Conservation (phyloP, 2,888 invertebrate genomes). For the Scrobipalpa costella region DNA sequence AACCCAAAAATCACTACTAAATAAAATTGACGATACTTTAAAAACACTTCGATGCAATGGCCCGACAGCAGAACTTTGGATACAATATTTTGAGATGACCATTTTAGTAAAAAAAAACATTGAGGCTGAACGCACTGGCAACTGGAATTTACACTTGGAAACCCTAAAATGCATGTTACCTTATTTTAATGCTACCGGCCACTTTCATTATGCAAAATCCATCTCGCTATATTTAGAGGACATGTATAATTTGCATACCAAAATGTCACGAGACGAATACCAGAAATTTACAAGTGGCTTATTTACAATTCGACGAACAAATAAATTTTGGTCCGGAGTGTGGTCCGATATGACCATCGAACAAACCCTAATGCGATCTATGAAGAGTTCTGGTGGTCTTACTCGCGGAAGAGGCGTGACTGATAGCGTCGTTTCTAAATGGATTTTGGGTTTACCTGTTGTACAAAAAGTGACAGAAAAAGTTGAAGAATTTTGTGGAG, state of each 20-base stretch:
- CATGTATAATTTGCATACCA: conserved; percentile 44
- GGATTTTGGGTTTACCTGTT: conserved; percentile 3
- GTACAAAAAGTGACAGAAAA: conserved; percentile 2
- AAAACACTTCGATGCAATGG: conserved; percentile 35
- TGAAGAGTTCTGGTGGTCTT: conserved; percentile 18
- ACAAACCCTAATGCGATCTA: conserved; percentile 21
- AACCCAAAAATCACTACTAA: neutral
- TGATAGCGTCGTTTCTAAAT: conserved; percentile 14
- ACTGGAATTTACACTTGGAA: conserved; percentile 42
- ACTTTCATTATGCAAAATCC: conserved; percentile 37
- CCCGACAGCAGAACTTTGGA: conserved; percentile 46
- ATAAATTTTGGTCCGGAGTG: conserved; percentile 38
- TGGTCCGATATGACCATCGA: conserved; percentile 38
- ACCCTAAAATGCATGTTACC: conserved; percentile 45
- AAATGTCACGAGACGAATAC: conserved; percentile 35
- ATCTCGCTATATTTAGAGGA: conserved; percentile 46
- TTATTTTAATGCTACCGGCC: conserved; percentile 27
- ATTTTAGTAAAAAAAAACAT: conserved; percentile 44
- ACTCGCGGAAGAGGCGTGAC: conserved; percentile 21
- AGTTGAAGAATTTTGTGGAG: conserved; percentile 20
- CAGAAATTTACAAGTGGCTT: conserved; percentile 35
- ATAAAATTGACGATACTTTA: neutral
- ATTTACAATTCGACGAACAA: conserved; percentile 42
- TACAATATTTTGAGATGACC: conserved; percentile 42
- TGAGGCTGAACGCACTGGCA: conserved; percentile 43